phyloP scores from a whole-genome alignment of 2,888 invertebrate species.

The Agonopterix alstromeriana region DNA sequence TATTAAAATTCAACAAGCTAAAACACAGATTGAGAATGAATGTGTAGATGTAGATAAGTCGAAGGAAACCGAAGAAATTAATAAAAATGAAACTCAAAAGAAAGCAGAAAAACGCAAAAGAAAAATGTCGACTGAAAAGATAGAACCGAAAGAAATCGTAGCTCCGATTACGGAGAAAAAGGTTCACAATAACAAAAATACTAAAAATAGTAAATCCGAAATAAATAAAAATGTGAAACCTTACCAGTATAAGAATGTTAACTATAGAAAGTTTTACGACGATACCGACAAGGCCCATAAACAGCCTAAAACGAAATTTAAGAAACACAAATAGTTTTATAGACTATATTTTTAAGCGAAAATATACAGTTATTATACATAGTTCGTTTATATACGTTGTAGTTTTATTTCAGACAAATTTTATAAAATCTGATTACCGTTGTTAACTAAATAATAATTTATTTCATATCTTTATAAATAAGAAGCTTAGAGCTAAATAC shows the following conservation, averaged over 20 bases:
- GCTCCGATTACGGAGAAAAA: constrained; percentile 16
- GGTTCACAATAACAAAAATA: constrained; percentile 13
- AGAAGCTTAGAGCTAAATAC: neutral
- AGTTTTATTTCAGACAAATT: constrained; percentile 15
- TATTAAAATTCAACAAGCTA: constrained; percentile 35
- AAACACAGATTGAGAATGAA: constrained; percentile 27
- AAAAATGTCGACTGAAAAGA: constrained; percentile 29
- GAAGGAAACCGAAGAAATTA: constrained; percentile 4
- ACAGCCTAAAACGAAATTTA: constrained; percentile 42
- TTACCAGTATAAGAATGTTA: constrained; percentile 38
- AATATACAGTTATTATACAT: constrained; percentile 23
- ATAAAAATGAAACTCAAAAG: constrained; percentile 17
- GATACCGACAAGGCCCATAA: constrained; percentile 37
- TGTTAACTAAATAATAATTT: too few species aligned
- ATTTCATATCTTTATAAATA: too few species aligned
- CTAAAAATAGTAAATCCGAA: constrained; percentile 16
- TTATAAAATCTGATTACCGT: too few species aligned
- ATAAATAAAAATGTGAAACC: constrained; percentile 21
- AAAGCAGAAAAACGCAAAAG: constrained; percentile 31
- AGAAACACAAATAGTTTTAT: constrained; percentile 37
- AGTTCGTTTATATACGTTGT: constrained; percentile 20
- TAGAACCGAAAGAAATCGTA: constrained; percentile 18
- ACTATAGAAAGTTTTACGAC: constrained; percentile 49
- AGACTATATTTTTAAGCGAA: constrained; percentile 30
- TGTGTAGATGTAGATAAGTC: constrained; percentile 22